Conservation (phyloP, 2,888 invertebrate species). For the Cheilosia impressa region DNA sequence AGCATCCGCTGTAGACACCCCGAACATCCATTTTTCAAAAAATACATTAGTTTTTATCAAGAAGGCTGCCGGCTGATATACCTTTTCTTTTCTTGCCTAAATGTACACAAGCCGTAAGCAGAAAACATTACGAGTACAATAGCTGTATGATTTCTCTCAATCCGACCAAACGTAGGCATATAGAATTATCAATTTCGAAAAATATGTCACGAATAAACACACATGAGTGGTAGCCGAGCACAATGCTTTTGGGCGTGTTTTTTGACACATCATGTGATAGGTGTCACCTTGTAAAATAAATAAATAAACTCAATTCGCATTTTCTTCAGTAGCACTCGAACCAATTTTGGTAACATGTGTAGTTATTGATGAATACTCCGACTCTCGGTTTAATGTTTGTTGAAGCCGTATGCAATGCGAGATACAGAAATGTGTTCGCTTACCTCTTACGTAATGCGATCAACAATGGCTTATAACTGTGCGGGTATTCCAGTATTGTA, state of each 20-base stretch:
- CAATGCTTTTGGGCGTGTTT: neutral
- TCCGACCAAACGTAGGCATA: neutral
- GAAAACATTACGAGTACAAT: slow-evolving; percentile 1
- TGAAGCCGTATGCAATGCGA: too few relatives aligned
- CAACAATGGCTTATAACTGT: too few relatives aligned
- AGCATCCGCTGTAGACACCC: slow-evolving; percentile 39
- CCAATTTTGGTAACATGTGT: neutral
- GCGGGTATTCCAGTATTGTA: too few relatives aligned
- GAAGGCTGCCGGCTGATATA: neutral
- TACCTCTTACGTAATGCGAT: too few relatives aligned
- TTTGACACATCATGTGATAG: neutral
- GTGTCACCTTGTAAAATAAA: too few relatives aligned
- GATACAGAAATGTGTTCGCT: too few relatives aligned
- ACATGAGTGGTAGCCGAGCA: neutral
- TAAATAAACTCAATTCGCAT: too few relatives aligned
- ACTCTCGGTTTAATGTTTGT: neutral
- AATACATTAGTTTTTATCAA: slow-evolving; percentile 7
- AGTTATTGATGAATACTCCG: neutral
- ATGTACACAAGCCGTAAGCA: slow-evolving; percentile 18
- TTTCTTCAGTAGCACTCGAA: neutral
- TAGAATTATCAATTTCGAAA: neutral
- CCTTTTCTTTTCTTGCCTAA: slow-evolving; percentile 16
- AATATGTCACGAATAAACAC: neutral
- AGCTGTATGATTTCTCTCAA: slow-evolving; percentile 31
- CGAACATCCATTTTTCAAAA: too few relatives aligned